These are phyloP conservation scores for Ostrea edulis DNA, from an alignment of 1,140 invertebrate genomes.

Conservation along the genomic window DNA sequence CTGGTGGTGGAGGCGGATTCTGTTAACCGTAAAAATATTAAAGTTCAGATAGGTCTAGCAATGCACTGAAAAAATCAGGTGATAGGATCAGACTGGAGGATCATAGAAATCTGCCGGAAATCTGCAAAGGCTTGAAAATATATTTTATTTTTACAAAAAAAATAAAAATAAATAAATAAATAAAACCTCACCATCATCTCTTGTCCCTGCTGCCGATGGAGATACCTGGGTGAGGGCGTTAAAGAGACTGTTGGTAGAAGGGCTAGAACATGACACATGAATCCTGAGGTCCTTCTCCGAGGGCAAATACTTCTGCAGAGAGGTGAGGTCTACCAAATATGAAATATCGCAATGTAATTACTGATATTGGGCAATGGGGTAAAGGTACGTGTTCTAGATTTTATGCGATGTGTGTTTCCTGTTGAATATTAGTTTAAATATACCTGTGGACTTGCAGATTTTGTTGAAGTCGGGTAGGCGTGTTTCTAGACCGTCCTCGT, in stretches of 20 bases:
- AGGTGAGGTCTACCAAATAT: background rate
- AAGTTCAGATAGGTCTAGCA: too few species aligned
- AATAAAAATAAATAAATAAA: background rate
- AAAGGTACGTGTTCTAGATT: background rate
- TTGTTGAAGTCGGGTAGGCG: conserved; percentile 21
- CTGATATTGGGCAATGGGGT: background rate
- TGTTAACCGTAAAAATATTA: conserved; percentile 6
- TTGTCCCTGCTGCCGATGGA: background rate
- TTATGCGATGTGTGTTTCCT: background rate
- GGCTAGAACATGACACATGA: background rate
- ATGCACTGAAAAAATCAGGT: too few species aligned
- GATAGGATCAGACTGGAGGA: too few species aligned
- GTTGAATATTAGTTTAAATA: background rate
- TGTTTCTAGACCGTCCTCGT: conserved; percentile 1
- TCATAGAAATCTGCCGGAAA: too few species aligned
- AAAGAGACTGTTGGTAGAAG: background rate
- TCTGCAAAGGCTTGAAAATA: too few species aligned
- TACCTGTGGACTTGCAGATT: conserved; percentile 17
- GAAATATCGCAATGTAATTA: background rate
- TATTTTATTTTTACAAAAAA: too few species aligned
- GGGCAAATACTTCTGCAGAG: conserved; percentile 1
- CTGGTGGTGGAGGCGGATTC: conserved; percentile 37
- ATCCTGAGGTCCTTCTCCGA: background rate
- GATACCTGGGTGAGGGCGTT: background rate
- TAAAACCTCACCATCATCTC: background rate